phyloP scores from a whole-genome alignment of 2,113 vertebrate genomes.

The Dryoscopus gambensis region DNA sequence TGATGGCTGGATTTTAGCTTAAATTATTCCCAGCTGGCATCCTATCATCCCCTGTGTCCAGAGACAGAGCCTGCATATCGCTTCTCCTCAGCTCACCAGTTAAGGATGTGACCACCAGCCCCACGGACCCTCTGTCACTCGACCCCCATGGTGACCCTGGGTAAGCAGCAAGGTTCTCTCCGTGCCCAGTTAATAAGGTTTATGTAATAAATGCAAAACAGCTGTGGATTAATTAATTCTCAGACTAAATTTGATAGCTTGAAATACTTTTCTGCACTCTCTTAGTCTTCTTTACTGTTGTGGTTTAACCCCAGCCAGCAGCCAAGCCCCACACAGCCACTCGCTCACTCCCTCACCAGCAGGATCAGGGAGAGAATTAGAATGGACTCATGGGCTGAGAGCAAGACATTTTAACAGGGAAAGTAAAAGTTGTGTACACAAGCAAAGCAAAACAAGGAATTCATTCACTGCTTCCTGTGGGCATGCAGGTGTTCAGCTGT shows the following conservation, averaged over 20 bases:
- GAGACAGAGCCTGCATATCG: fast-evolving
- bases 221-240: not conserved
- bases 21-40: not conserved
- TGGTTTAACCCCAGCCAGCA: not conserved
- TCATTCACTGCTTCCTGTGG: not conserved
- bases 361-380: not conserved
- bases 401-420: not conserved
- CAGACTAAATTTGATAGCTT: not conserved
- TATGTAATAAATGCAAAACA: not conserved
- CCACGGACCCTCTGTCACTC: fast-evolving
- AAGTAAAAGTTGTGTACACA: not conserved
- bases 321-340: fast-evolving
- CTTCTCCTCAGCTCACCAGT: not conserved
- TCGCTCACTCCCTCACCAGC: fast-evolving
- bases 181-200: not conserved
- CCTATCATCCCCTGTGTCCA: fast-evolving
- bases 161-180: not conserved
- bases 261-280: not conserved
- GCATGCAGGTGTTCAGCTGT: not conserved
- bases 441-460: not conserved
- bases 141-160: fast-evolving
- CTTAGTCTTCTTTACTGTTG: not conserved
- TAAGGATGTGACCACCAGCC: fast-evolving
- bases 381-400: not conserved
- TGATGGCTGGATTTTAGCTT: not conserved